Evolutionary conservation across 2,113 vertebrate species (phyloP).

Genomic region (Silurus meridionalis): DNA sequence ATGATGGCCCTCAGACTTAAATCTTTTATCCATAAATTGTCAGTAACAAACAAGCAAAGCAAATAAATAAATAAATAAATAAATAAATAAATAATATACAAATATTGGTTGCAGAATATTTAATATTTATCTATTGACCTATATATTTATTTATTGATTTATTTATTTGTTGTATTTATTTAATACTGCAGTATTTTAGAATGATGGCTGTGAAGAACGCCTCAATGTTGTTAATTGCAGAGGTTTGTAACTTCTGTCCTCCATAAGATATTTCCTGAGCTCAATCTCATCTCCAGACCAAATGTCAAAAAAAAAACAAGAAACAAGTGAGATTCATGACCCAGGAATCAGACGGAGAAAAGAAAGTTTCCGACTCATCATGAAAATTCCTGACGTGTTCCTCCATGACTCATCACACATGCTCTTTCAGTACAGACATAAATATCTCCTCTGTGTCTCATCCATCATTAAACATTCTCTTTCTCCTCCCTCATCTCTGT

Average conservation of each 20-base stretch:
- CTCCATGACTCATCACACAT: background rate
- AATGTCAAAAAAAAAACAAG: background rate
- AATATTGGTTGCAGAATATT: no score
- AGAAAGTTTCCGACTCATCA: background rate
- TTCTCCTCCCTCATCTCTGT: slow-evolving; percentile 32
- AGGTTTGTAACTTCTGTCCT: background rate
- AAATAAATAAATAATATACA: no score
- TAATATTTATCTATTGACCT: no score
- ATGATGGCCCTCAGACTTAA: background rate
- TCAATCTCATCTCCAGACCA: no score
- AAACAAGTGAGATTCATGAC: background rate
- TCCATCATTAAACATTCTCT: slow-evolving; percentile 45
- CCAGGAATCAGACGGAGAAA: background rate
- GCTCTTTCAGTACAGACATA: slow-evolving; percentile 26
- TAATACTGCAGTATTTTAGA: background rate
- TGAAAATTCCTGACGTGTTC: background rate
- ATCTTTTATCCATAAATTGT: background rate
- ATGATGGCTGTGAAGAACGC: background rate
- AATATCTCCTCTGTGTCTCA: slow-evolving; percentile 40
- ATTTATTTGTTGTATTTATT: no score
- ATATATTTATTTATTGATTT: no score
- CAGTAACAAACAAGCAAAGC: background rate
- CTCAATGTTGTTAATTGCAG: background rate
- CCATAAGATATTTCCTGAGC: no score
- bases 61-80: no score